A percentile compares a stretch with the other conserved stretches of the same genome.
Conservation (phyloP, 2,113 vertebrate species). For the Micronycteris hirsuta region DNA sequence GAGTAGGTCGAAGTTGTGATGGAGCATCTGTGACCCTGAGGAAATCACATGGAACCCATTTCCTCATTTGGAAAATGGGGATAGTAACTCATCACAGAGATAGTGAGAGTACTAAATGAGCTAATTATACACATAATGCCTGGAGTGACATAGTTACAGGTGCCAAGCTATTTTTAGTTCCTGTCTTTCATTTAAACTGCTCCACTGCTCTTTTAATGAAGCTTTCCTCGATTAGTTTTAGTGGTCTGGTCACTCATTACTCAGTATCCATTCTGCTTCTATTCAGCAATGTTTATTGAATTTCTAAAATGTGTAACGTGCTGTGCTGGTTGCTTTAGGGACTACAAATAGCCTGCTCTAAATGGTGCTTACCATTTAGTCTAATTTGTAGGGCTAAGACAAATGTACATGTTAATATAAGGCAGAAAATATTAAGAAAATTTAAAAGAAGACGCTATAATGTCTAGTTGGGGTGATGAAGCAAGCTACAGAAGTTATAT, state of each 20-base stretch:
- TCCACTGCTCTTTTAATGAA: background rate
- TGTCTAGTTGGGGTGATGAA: background rate
- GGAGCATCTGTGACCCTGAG: background rate
- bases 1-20: conserved; percentile 14
- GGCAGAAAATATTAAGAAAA: background rate
- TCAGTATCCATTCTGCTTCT: background rate
- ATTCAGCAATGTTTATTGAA: conserved; percentile 11
- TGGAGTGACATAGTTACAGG: background rate
- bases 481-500: background rate
- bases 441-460: background rate
- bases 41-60: conserved; percentile 21
- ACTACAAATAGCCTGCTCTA: background rate
- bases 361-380: background rate
- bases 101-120: background rate
- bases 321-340: background rate
- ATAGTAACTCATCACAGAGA: background rate
- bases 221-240: background rate
- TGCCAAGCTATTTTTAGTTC: conserved; percentile 1
- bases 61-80: conserved; percentile 2
- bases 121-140: background rate
- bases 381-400: background rate
- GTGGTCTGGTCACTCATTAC: conserved; percentile 21
- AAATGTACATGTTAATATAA: conserved; percentile 4
- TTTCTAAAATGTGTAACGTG: background rate
- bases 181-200: background rate